These are phyloP conservation scores for Crocidura indochinensis DNA, from an alignment of 2,797 vertebrate species.

Conservation along the genomic window DNA sequence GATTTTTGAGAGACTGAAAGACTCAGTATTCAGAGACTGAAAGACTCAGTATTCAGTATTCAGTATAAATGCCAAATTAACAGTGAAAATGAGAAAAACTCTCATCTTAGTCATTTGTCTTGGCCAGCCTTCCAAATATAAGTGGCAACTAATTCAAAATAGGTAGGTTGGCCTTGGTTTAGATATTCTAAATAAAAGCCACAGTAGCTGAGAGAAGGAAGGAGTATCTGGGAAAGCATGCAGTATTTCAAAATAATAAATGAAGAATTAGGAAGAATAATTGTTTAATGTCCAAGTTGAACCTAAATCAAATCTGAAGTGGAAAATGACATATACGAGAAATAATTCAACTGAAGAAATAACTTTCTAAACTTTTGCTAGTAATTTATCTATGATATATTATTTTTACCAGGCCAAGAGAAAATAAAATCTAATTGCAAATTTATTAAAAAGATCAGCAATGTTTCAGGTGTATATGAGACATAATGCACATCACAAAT, in stretches of 20 bases:
- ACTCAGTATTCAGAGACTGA: neutral
- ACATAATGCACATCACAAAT: neutral
- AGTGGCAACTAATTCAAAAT: neutral
- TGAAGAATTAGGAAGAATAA: neutral
- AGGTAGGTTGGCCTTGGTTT: neutral
- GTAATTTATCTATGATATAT: neutral
- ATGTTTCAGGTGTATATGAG: neutral
- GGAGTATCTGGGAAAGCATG: neutral
- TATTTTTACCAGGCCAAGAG: neutral
- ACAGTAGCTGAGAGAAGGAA: conserved; percentile 1
- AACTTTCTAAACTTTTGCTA: neutral
- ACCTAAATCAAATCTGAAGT: neutral
- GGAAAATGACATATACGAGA: conserved; percentile 30
- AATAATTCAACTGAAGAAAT: neutral
- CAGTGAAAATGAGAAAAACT: neutral
- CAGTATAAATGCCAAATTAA: neutral
- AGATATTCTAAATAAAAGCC: neutral
- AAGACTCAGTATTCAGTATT: neutral
- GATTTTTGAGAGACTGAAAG: neutral
- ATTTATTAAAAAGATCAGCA: neutral
- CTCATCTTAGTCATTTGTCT: conserved; percentile 34
- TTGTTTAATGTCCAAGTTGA: conserved; percentile 43
- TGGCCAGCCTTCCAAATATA: neutral
- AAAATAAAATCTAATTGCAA: neutral
- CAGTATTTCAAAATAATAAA: conserved; percentile 45